phyloP scores from a whole-genome alignment of 2,797 vertebrate species.

The Acanthis flammea region DNA sequence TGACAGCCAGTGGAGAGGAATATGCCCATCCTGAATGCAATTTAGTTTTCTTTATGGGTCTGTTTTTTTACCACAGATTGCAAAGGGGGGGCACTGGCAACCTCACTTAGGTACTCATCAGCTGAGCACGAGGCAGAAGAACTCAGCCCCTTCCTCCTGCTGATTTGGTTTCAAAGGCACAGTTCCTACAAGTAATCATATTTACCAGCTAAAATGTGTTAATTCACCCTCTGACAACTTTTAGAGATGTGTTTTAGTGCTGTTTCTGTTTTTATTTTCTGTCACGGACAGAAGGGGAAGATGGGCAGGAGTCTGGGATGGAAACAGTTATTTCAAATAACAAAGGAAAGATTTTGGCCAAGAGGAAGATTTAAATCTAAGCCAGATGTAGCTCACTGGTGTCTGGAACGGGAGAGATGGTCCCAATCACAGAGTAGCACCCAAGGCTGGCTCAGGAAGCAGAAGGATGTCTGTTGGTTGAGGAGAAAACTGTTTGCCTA shows the following conservation, averaged over 20 bases:
- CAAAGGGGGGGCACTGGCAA: background rate
- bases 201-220: background rate
- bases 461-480: slow-evolving; percentile 44
- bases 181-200: background rate
- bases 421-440: slow-evolving; percentile 51
- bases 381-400: slow-evolving; percentile 47
- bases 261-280: slow-evolving; percentile 33
- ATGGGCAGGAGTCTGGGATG: slow-evolving; percentile 13
- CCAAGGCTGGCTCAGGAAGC: slow-evolving; percentile 66
- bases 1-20: background rate
- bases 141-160: background rate
- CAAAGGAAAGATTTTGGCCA: slow-evolving; percentile 60
- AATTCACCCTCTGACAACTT: background rate
- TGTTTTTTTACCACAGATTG: background rate
- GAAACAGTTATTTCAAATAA: slow-evolving; percentile 55
- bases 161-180: background rate
- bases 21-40: background rate
- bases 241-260: background rate
- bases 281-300: background rate
- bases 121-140: background rate
- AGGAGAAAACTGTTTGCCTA: slow-evolving; percentile 59
- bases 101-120: background rate
- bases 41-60: background rate
- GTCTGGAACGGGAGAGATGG: slow-evolving; percentile 19
- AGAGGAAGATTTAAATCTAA: slow-evolving; percentile 47